Base-by-base conservation (phyloP, 2,797 vertebrate species). In the Setipinna tenuifilis region DNA sequence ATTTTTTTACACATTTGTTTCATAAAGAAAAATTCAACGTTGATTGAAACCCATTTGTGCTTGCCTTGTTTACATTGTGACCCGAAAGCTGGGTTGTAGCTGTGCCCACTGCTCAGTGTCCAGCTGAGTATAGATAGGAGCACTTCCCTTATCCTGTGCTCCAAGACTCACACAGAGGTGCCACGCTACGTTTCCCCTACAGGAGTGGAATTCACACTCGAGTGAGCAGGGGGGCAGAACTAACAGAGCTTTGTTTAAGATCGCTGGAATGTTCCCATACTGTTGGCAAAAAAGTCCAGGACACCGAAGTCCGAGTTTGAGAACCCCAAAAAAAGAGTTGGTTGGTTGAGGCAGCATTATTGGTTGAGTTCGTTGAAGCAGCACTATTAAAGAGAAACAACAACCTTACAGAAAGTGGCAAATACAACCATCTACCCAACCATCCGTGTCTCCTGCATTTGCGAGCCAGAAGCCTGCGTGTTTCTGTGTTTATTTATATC, bases 401-500 rank as follows among this genome's bases (percentile, higher is more conserved):
- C 25, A 71, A 35, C 28, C 3, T 35, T 17, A 5, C 65, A 31
- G 28, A 17, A 71, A 31, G 31, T 31, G 25, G 25, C 65, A 2
- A 71, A 71, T 16, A 14, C 28, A 31, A 31, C 6, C 65, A 16
- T 35, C 25, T 71, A 71, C 11, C 25, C 65, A 71, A 17, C 25
- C 28, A 71, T 71, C 65, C 25, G 16, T 71, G 65, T 35, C 14
- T 16, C 25, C 25, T 28, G 10, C 1, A 65, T 11, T 11, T 25
- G 31, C 31, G 65, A 71, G 65, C 65, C 65, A 31, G 17, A 35
- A 71, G 65, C 65, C 65, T 31, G 25, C 31, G 65, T 71, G 65
- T 71, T 71, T n/a, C 62, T 31, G 28, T 16, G 65, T 35, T 71
- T 71, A 78, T 78, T 78, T 78, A 78, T 78, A 78, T 19, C 71